Conservation (phyloP, 2,113 vertebrate species). For the Athene cunicularia region DNA sequence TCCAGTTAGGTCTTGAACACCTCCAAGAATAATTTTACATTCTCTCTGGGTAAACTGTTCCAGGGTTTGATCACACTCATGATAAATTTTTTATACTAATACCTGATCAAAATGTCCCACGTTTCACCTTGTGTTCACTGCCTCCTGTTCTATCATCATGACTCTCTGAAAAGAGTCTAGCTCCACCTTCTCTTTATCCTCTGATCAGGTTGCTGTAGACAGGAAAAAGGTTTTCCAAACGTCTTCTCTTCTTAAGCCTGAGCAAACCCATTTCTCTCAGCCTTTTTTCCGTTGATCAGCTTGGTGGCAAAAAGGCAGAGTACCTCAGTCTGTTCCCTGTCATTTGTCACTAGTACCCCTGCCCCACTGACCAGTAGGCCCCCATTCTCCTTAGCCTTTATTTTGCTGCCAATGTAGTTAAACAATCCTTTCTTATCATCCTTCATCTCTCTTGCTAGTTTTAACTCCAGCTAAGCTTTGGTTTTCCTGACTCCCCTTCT, state of each 20-base stretch:
- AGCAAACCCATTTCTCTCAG: neutral
- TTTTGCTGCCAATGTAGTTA: neutral
- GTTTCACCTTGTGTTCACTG: neutral
- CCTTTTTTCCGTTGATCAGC: neutral
- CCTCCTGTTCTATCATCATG: neutral
- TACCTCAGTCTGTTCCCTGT: neutral
- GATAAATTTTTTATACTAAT: neutral
- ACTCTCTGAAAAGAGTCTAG: neutral
- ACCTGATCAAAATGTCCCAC: neutral
- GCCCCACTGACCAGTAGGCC: neutral
- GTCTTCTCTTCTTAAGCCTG: neutral
- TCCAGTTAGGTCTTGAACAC: neutral
- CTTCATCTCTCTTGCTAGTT: neutral
- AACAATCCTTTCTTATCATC: neutral
- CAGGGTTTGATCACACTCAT: neutral
- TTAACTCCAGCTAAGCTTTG: neutral
- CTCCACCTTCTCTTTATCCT: neutral
- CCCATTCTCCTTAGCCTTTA: neutral
- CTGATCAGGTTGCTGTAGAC: neutral
- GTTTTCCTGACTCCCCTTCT: neutral
- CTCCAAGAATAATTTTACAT: neutral
- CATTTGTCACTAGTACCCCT: neutral
- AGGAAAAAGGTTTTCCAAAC: neutral
- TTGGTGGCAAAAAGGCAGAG: neutral
- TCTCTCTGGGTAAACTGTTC: neutral